phyloP scores from a whole-genome alignment of 2,888 invertebrate species.

The Andrena trimmerana region DNA sequence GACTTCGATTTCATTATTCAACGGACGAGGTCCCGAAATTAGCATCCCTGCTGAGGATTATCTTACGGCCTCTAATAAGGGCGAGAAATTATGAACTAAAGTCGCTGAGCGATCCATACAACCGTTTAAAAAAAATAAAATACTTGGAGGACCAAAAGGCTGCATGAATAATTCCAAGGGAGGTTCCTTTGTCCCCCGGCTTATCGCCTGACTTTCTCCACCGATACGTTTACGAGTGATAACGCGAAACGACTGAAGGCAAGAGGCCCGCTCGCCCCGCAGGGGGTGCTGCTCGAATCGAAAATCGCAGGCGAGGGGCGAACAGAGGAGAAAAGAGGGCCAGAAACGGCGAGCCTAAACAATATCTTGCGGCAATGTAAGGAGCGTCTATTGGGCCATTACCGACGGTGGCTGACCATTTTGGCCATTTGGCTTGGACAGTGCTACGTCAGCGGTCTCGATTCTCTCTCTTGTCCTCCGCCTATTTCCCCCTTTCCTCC shows the following conservation, averaged over 20 bases:
- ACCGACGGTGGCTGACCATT: slow-evolving; percentile 83
- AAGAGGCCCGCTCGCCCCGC: slow-evolving; percentile 34
- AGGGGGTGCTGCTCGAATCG: slow-evolving; percentile 60
- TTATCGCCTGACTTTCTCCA: slow-evolving; percentile 23
- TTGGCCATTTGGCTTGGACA: slow-evolving; percentile 83
- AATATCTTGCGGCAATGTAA: slow-evolving; percentile 85
- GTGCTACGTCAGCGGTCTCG: slow-evolving; percentile 83
- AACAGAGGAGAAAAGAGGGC: slow-evolving; percentile 38
- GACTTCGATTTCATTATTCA: not conserved
- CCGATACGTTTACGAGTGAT: slow-evolving; percentile 63
- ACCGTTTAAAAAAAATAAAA: too few relatives aligned
- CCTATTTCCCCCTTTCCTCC: slow-evolving; percentile 61
- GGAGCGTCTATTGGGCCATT: slow-evolving; percentile 85
- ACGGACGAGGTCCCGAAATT: too few relatives aligned
- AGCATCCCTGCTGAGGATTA: too few relatives aligned
- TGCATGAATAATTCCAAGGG: slow-evolving; percentile 14
- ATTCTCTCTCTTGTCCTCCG: slow-evolving; percentile 66
- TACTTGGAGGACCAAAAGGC: not conserved
- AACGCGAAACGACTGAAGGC: slow-evolving; percentile 55
- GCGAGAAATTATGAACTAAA: too few relatives aligned
- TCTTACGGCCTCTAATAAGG: too few relatives aligned
- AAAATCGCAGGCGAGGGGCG: slow-evolving; percentile 64
- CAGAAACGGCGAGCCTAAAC: slow-evolving; percentile 81
- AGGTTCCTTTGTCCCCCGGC: not conserved
- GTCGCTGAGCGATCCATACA: too few relatives aligned